Evolutionary conservation across 2,113 vertebrate genomes (phyloP), one percentile per base, ranked within the genome.

Genomic region (Crocuta crocuta): DNA sequence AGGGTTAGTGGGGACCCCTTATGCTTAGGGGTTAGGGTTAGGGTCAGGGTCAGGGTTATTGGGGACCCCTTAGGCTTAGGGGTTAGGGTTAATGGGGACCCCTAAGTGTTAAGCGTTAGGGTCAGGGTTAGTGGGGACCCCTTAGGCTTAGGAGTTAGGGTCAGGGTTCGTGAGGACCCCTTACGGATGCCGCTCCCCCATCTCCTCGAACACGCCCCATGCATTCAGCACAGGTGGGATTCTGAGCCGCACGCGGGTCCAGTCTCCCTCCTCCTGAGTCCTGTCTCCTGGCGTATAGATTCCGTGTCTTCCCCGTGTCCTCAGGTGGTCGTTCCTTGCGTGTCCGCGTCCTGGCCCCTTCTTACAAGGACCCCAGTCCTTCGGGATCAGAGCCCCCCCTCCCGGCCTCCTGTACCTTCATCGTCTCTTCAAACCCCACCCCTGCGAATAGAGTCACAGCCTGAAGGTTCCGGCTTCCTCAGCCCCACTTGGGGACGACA

Each of bases 231-330:
- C 39, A 39, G 39, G 39, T 39, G 39, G 39, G 39, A 39, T 39
- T 39, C 39, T 39, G 39, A 39, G 39, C 39, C 3, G 39, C 39
- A 39, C 39, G 3, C 1, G 4, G 35, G 71, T 35, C 1, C 1
- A 43, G 21, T 5, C 5, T 1, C 10, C 0, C 13, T 73, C 21
- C 10, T 24, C 10, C 35, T 11, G 10, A 73, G 7, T 2, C 9
- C 7, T 9, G 1, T 23, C 23, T 43, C 71, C 11, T 26, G 12
- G 23, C 0, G 0, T 7, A 10, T 7, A 43, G 23, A 13, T 23
- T 8, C 39, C 39, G 5, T 2, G 12, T 10, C 89, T 97, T 90
- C 45, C 45, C 89, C 95, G 79, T 84, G 76, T 81, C 96, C 95
- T 94, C 78, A 28, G 4, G 10, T 24, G 2, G 2, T 43, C 35